Percentiles rank a stretch among this genome's conserved stretches.
phyloP scores from a whole-genome alignment of 2,113 vertebrate species.

The Apus apus region DNA sequence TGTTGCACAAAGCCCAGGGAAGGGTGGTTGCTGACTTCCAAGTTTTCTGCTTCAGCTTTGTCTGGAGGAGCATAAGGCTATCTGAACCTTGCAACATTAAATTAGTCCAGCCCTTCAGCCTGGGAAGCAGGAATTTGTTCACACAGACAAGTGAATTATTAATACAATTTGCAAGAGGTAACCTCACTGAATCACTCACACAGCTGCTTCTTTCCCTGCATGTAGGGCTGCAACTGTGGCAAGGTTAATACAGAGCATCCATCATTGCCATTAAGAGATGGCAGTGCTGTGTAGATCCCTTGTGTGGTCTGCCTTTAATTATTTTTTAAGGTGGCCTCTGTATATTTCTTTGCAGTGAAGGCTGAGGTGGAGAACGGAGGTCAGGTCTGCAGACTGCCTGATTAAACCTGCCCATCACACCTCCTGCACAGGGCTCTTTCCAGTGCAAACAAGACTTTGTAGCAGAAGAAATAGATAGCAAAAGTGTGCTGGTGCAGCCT shows the following conservation, averaged over 20 bases:
- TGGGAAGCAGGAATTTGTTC: constrained; percentile 33
- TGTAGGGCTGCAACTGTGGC: neutral
- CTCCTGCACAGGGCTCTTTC: neutral
- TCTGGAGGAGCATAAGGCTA: neutral
- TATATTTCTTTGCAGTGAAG: constrained; percentile 10
- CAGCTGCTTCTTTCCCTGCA: neutral
- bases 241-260: constrained; percentile 66
- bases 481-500: neutral
- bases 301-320: constrained; percentile 61
- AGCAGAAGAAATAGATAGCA: neutral
- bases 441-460: neutral
- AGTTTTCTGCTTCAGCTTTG: neutral
- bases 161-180: constrained; percentile 55
- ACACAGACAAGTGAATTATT: constrained; percentile 51
- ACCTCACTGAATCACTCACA: constrained; percentile 37
- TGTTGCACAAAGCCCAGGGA: neutral
- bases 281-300: constrained; percentile 25
- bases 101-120: constrained; percentile 8
- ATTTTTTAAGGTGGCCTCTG: constrained; percentile 56
- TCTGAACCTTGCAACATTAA: neutral
- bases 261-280: constrained; percentile 63
- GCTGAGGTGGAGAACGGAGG: neutral
- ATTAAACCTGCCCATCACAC: constrained; percentile 37
- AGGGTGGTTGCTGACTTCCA: neutral
- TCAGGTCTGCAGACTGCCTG: neutral